Conservation (phyloP, 1,140 invertebrate species). For the Drosophila albomicans region DNA sequence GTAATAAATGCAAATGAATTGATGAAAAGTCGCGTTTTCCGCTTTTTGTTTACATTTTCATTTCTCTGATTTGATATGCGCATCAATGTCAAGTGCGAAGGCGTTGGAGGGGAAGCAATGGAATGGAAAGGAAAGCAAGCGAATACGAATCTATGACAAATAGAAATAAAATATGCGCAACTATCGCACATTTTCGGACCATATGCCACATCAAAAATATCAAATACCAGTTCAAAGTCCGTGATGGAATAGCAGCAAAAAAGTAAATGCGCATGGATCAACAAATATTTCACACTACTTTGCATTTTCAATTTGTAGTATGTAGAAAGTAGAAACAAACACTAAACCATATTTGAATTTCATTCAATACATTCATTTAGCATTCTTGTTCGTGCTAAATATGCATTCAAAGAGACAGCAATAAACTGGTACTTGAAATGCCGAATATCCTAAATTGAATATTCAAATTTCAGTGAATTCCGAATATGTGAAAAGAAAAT, state of each 20-base stretch:
- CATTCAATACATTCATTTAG: not conserved
- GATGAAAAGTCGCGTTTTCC: conserved; percentile 69
- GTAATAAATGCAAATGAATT: conserved; percentile 80
- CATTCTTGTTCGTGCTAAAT: not conserved
- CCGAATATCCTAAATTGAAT: not conserved
- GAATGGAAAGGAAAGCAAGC: not conserved
- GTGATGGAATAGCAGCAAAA: not conserved
- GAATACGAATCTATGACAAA: conserved; percentile 1
- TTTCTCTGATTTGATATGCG: conserved; percentile 63
- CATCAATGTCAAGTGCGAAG: conserved; percentile 62
- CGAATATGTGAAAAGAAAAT: not conserved
- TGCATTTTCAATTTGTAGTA: not conserved
- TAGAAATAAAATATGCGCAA: conserved; percentile 2
- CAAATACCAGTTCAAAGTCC: conserved; percentile 8
- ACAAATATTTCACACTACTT: conserved; percentile 10
- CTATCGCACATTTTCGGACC: conserved; percentile 6
- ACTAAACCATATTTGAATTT: not conserved
- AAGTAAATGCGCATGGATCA: not conserved
- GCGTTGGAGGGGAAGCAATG: not conserved
- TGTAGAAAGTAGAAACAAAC: conserved; percentile 1
- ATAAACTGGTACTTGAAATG: not conserved
- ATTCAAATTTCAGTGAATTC: not conserved
- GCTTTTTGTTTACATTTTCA: conserved; percentile 67
- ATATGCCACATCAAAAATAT: conserved; percentile 1
- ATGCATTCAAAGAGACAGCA: not conserved